phyloP scores from a whole-genome alignment of 2,797 vertebrate genomes.

The Lepilemur ruficaudatus region DNA sequence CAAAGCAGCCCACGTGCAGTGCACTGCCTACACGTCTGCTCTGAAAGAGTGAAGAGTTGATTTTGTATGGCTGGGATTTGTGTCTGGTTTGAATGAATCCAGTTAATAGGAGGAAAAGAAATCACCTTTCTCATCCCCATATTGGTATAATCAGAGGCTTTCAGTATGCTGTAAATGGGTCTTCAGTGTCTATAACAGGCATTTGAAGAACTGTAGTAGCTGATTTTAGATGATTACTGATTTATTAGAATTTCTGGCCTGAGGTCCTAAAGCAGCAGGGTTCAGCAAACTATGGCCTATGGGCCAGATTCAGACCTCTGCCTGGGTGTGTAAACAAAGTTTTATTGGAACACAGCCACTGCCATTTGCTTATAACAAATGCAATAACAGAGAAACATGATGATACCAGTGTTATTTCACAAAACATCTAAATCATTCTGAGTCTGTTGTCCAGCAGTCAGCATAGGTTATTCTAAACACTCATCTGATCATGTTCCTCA shows the following conservation, averaged over 20 bases:
- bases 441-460: neutral
- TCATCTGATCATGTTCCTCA: neutral
- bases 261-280: neutral
- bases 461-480: neutral
- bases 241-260: neutral
- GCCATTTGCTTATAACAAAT: neutral
- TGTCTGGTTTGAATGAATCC: neutral
- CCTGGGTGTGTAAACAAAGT: constrained; percentile 6
- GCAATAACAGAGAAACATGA: neutral
- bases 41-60: neutral
- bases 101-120: neutral
- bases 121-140: neutral
- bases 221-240: neutral
- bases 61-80: neutral
- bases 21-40: neutral
- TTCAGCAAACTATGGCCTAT: neutral
- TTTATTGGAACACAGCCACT: neutral
- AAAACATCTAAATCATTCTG: neutral
- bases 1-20: neutral
- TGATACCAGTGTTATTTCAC: neutral
- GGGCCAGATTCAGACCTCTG: neutral
- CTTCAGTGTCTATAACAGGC: neutral
- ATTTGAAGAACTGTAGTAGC: neutral
- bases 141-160: neutral
- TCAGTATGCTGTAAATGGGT: neutral